Evolutionary conservation across 2,113 vertebrate species (phyloP), one percentile per base, ranked within the genome.

Genomic region (Fregata magnificens): DNA sequence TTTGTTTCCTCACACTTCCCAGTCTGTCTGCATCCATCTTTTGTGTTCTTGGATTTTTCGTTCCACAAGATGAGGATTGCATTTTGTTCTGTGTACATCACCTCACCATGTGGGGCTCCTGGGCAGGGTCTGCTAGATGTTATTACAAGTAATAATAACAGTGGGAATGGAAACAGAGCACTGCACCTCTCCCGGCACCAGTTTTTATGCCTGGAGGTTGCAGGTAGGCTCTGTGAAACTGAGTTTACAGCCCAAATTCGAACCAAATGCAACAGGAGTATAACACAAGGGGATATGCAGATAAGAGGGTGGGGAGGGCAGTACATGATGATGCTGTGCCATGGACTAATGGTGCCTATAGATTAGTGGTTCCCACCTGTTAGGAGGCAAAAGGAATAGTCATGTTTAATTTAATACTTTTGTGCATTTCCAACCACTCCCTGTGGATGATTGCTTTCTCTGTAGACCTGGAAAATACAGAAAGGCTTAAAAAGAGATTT

Each of bases 31-130:
- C 67, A 58, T 34, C 76, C 40, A 31, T 20, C 58, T 65, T 24
- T 28, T 34, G 19, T 72, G 65, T 3, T 81, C 56, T 76, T 14
- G 47, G 47, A 15, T 32, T 16, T 79, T 93, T 47, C 47, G 8
- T 74, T 88, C 47, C 52, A 24, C 32, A 12, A 24, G 32, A 24
- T 29, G 15, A 56, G 34, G 52, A 72, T 56, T 72, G 62, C 7
- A 1, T 5, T 12, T n/a, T 59, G 29, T 38, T 88, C 50, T 10
- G 13, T 62, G 44, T 56, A 40, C 53, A 34, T 63, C 44, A 29
- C n/a, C 44, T 40, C 2, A 2, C 61, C 21, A 2, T 0, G 17
- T 24, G 53, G 19, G 25, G 24, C 44, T 59, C 73, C 65, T 3
- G 5, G 52, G 8, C 74, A 36, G 36, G 16, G 29, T 16, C 70